Evolutionary conservation across 1,140 invertebrate species (phyloP).

Genomic region (Lethrus apterus): DNA sequence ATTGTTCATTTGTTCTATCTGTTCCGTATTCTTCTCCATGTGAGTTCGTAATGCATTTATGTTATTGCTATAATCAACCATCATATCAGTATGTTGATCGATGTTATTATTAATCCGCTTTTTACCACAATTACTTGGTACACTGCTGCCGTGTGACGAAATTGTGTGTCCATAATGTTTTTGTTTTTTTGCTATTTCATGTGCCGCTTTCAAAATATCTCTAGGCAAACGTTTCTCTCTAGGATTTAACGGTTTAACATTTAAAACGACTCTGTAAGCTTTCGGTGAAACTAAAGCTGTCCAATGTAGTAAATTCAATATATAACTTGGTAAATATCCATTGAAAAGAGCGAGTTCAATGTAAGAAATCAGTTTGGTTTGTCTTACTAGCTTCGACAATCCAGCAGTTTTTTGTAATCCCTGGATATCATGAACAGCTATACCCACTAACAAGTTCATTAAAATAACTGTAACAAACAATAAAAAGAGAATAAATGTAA

Average conservation of each 20-base stretch:
- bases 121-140: conserved; percentile 47
- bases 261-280: conserved; percentile 66
- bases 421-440: conserved; percentile 74
- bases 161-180: conserved; percentile 60
- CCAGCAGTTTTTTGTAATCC: conserved; percentile 69
- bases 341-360: conserved; percentile 64
- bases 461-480: conserved; percentile 72
- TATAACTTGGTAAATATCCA: conserved; percentile 61
- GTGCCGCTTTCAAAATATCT: conserved; percentile 65
- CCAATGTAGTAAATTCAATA: conserved; percentile 63
- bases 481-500: conserved; percentile 65
- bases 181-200: conserved; percentile 64
- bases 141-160: conserved; percentile 47
- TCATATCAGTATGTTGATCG: conserved; percentile 43
- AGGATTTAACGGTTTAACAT: conserved; percentile 72
- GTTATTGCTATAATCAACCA: conserved; percentile 42
- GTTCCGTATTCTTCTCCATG: conserved; percentile 54
- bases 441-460: conserved; percentile 74
- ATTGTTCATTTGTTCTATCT: conserved; percentile 50
- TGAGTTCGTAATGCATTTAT: conserved; percentile 51
- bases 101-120: conserved; percentile 55
- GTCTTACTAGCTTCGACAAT: conserved; percentile 65
- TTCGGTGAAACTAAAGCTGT: conserved; percentile 67
- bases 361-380: conserved; percentile 68
- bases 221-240: conserved; percentile 68